Base-by-base conservation (phyloP, 2,113 vertebrate genomes). In the Leucopternis melanops region DNA sequence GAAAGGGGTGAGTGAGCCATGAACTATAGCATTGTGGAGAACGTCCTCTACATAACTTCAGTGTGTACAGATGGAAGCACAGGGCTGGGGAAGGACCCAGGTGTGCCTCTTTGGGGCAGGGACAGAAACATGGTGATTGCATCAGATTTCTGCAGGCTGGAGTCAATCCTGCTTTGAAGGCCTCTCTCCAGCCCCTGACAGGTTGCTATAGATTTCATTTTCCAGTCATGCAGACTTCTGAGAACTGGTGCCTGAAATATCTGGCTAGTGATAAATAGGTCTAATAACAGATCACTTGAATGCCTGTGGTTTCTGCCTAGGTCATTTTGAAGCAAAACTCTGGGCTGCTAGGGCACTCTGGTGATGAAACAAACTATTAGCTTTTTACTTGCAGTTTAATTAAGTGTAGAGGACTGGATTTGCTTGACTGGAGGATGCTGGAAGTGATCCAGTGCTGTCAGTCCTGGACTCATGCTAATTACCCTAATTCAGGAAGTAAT, bases 301-400 rank as follows among this genome's bases (percentile, higher is more conserved):
- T 31, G 59, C 49, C 61, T 93, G 88, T 63, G 75, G 47, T 63
- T 94, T 93, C 75, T 74, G 80, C 32, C 55, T 79, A 5, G 67
- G 90, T 92, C 59, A 45, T 81, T 90, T 86, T 49, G 57, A 88
- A 90, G 58, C 65, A 75, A 58, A 84, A 52, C 20, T 79, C 54
- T 8, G 32, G 85, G 67, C 79, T 88, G 34, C 50, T 72, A 54
- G 67, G 67, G n/a, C 61, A 52, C 63, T 69, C 66, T 50, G 72
- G 63, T 88, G 80, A 63, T 82, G 86, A 90, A 90, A 86, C n/a
- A 59, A 92, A 74, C 17, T 52, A 15, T 81, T 67, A 81, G 45
- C 5, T 13, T 86, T 92, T 90, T 70, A 54, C 59, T 74, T 62
- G 72, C 29, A 29, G 44, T 86, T 87, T 81, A 78, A 91, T 90